Base-by-base conservation (phyloP, 2,888 invertebrate genomes). In the Agriopis marginaria region DNA sequence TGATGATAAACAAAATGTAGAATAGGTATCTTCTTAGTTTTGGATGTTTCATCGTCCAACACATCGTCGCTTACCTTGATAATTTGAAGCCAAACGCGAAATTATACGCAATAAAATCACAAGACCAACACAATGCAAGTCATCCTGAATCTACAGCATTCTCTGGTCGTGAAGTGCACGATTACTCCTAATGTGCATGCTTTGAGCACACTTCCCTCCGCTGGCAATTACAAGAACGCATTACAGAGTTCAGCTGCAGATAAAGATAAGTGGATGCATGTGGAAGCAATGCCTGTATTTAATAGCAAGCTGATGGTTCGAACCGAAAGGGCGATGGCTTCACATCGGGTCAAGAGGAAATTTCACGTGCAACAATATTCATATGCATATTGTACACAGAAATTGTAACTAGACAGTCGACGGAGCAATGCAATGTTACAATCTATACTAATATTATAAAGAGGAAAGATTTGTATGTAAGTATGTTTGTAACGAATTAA, bases 191-290 rank as follows among this genome's bases (percentile, higher is more conserved):
- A 88, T 86, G 87, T 80, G 81, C 78, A 77, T 77, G 82, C 79
- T 80, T 82, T 78, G 74, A 84, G 77, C 83, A 84, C 83, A 83
- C 81, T 83, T 78, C 66, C 72, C 75, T 74, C 74, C 72, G 56
- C 56, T 75, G 82, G 79, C 81, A 85, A 85, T 86, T 82, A 83
- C 80, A 75, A 75, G 73, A 75, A 74, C 76, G 76, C 81, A 79
- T 81, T 82, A 78, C 80, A 76, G 67, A 73, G 78, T 75, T 77
- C 75, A 73, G 77, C 74, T 82, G 69, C 71, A 77, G 76, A 75
- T 75, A 74, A 75, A 77, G 76, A 76, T 68, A 74, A 77, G 77
- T 77, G 74, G 72, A 73, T 75, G 71, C 73, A 72, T 67, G 65
- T 63, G 50, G 45, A 63, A 54, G 59, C 68, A 54, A 54, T 68